These are phyloP conservation scores for Staurois parvus DNA, from an alignment of 2,797 vertebrate genomes.

Conservation along the genomic window DNA sequence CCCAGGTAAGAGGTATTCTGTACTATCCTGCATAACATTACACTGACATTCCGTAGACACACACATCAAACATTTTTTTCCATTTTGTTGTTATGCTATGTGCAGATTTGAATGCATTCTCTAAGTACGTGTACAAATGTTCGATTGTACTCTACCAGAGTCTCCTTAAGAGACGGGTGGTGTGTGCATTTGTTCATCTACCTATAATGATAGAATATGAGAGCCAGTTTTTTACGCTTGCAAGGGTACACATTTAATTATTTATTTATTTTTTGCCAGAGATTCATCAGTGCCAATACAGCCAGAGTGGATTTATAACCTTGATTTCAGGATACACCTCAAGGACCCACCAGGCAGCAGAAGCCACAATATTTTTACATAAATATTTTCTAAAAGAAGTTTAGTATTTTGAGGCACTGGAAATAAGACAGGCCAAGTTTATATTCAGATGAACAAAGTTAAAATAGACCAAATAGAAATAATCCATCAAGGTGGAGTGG, in stretches of 20 bases:
- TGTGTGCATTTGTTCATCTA: neutral
- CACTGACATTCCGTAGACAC: slow-evolving; percentile 6
- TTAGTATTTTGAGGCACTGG: neutral
- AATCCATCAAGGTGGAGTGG: neutral
- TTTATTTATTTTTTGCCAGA: neutral
- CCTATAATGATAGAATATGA: neutral
- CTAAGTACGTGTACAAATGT: neutral
- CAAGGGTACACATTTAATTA: neutral
- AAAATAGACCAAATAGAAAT: neutral
- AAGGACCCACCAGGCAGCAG: neutral
- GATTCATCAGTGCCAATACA: neutral
- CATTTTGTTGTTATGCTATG: neutral
- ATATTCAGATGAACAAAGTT: neutral
- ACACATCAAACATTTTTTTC: neutral
- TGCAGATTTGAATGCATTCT: slow-evolving; percentile 5
- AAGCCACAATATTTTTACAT: neutral
- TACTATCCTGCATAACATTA: slow-evolving; percentile 27
- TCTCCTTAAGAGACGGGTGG: neutral
- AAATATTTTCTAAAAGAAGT: neutral
- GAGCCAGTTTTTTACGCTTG: neutral
- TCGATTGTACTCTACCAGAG: neutral
- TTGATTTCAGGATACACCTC: neutral
- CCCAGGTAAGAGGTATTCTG: slow-evolving; percentile 85
- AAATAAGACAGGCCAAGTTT: neutral
- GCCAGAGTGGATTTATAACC: neutral